Base-by-base conservation (phyloP, 2,888 invertebrate genomes). In the Tachystola acroxantha region DNA sequence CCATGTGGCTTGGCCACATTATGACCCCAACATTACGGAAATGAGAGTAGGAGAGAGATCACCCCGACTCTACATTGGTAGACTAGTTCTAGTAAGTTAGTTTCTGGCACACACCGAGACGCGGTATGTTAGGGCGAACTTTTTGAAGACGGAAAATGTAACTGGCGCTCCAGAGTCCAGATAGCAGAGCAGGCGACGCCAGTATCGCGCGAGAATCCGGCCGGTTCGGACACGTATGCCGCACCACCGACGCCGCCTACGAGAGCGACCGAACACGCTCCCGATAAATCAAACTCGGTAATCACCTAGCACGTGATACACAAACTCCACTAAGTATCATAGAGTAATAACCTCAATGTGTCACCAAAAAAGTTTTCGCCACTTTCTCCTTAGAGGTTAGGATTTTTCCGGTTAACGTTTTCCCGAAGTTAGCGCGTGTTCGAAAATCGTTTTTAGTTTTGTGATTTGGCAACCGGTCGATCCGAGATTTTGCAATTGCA, bases 151-250 rank as follows among this genome's bases (percentile, higher is more conserved):
- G 56, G 55, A 47, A 63, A 64, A 55, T 64, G 65, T 70, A 67
- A 67, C 64, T 59, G 53, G 42, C 57, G 34, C 36, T 52, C 51
- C 52, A 46, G 64, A 60, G 56, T 68, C 56, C 52, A 69, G 71
- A 72, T 69, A 70, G 64, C 29, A 13, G 33, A 37, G 48, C 45
- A 47, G 43, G 33, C 36, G 35, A 29, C 35, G 29, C 64, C 77
- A 85, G 84, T 85, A 71, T 61, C 75, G 82, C 77, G 81, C 72
- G 66, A 72, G 73, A 63, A 50, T 45, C 64, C 69, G 64, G 36
- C 50, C 64, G 64, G 53, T 57, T 46, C 68, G 78, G 77, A 57
- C 74, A 70, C 57, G 71, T 33, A 67, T 64, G 72, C 50, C 59
- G 65, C 61, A 44, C 40, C 46, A 51, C 57, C 53, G 50, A 44